Percentiles rank a stretch among this genome's conserved stretches.
Conservation (phyloP, 2,888 invertebrate genomes). For the Aphrophora alni region DNA sequence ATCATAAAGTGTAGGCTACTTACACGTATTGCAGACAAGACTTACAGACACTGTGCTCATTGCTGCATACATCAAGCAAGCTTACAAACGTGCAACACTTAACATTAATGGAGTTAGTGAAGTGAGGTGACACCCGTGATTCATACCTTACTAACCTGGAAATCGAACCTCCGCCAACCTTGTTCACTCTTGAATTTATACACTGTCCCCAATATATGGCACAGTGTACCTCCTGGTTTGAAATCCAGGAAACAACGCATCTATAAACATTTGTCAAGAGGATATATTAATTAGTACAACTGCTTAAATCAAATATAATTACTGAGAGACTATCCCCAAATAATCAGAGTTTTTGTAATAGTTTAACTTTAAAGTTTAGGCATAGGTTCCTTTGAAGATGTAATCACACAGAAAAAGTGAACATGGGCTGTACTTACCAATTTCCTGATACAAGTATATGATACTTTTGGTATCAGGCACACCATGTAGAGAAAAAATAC, state of each 20-base stretch:
- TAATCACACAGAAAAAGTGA: too few relatives aligned
- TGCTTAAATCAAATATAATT: too few relatives aligned
- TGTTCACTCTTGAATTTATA: conserved; percentile 97
- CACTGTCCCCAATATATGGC: conserved; percentile 91
- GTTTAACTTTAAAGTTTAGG: too few relatives aligned
- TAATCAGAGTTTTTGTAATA: too few relatives aligned
- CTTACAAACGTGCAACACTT: conserved; percentile 38
- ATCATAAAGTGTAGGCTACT: too few relatives aligned
- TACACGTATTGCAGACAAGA: background rate
- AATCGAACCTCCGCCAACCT: conserved; percentile 93
- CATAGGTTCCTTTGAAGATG: too few relatives aligned
- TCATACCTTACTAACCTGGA: conserved; percentile 82
- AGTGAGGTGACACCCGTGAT: conserved; percentile 56
- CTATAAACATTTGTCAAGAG: conserved; percentile 70
- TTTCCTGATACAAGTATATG: too few relatives aligned
- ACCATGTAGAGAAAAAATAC: too few relatives aligned
- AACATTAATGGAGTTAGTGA: conserved; percentile 52
- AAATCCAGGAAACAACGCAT: conserved; percentile 96
- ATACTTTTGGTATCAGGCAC: too few relatives aligned
- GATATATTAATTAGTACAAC: too few relatives aligned
- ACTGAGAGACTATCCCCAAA: too few relatives aligned
- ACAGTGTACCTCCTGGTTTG: conserved; percentile 90
- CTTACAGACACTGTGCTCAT: background rate
- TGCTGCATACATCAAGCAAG: background rate
- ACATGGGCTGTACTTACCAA: too few relatives aligned